Evolutionary conservation across 2,797 vertebrate species (phyloP), one percentile per base, ranked within the genome.

Genomic region (Myotis myotis): DNA sequence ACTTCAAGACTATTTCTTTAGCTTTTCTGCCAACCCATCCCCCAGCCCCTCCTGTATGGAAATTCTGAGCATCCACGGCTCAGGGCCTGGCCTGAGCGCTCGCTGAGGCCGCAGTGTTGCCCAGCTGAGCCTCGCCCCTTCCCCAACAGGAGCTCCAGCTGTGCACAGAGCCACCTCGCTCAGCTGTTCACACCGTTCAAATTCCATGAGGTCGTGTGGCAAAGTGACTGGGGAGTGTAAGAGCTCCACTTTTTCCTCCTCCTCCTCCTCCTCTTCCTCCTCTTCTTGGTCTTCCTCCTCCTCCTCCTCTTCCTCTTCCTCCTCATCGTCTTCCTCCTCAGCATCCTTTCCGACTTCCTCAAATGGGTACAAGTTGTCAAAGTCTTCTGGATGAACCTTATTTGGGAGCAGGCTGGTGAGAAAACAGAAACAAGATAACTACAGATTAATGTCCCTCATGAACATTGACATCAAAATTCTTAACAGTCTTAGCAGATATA

Each of bases 111-210:
- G n/a, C 22, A 3, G 25, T 9, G 0, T 0, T 12, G 16, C 23
- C 55, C 68, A 0, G 33, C n/a, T 2, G 28, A 72, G 76, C 33
- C 53, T 33, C 41, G 30, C 66, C 64, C 53, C 36, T 17, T 75
- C 33, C 76, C 57, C 64, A 62, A 5, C 10, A 5, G 86, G 17
- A 6, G 8, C 51, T 19, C 90, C 16, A 0, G 25, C 28, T n/a
- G 2, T 2, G n/a, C 28, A 5, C 17, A 1, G 33, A 60, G 22
- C 70, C 70, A 33, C 38, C 79, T 89, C 57, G 19, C 75, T 51
- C 41, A 10, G 49, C 44, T 25, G 36, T 76, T 93, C 97, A 74
- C 98, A 99, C 99, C 98, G 97, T 95, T 99, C 98, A 98, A 99
- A 99, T 95, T 99, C 99, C 95, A 98, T 86, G 92, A 99, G 97